Base-by-base conservation (phyloP, 2,113 vertebrate genomes). In the Dissostichus mawsoni region DNA sequence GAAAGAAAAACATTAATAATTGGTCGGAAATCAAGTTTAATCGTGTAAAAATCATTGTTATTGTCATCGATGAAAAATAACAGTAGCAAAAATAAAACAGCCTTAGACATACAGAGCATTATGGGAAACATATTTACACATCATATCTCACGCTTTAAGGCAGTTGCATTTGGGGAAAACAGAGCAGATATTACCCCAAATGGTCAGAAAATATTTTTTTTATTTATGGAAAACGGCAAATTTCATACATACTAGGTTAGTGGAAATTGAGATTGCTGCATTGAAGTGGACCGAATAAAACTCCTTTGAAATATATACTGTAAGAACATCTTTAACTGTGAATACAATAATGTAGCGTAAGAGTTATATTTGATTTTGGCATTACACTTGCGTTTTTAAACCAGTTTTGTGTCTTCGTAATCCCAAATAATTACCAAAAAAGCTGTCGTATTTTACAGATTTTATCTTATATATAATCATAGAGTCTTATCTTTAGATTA, bases 11-110 rank as follows among this genome's bases (percentile, higher is more conserved):
- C 16, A 17, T 41, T 45, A 50, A 29, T 16, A 45, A 76, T 4
- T 81, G 70, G 61, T 78, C 89, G 70, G 68, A 84, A 92, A 81
- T 87, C 81, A 81, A 59, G 52, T 87, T 94, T 94, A 92, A 80
- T 92, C 55, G 90, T 44, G 70, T 84, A 89, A 75, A 90, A 91
- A 87, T 89, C 44, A 70, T 81, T 41, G 64, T 82, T 74, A 74
- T 62, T 50, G 69, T 75, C 57, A 68, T 66, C 79, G 55, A 61
- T 76, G 76, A 86, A 67, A 81, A 82, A 72, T 66, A 82, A 91
- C 18, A 7, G 76, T 82, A 83, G 75, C 87, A 92, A 90, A 89
- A 87, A 87, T 87, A 82, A 83, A 86, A 87, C 81, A 69, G 63
- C 74, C 68, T 76, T 58, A 82, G 80, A 81, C 81, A 81, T 44